These are phyloP conservation scores for Cyclophora punctaria DNA, from an alignment of 2,888 invertebrate genomes.

Conservation along the genomic window DNA sequence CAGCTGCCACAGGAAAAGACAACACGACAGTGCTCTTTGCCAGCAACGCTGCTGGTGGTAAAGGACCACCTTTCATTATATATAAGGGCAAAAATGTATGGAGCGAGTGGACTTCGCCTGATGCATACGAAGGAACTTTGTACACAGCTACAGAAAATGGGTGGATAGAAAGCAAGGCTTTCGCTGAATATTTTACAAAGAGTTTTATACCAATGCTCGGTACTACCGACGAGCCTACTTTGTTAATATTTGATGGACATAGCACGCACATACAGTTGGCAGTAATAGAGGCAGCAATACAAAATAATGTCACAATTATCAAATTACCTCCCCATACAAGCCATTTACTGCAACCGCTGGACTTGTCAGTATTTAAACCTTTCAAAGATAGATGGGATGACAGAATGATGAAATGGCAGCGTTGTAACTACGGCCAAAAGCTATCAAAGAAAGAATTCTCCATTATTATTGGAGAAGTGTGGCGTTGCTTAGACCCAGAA, in stretches of 20 bases:
- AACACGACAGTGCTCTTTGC: neutral
- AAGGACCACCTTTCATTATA: neutral
- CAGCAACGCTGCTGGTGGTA: neutral
- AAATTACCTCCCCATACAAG: slow-evolving; percentile 32
- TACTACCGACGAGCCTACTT: neutral
- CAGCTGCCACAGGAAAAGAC: neutral
- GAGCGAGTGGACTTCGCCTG: neutral
- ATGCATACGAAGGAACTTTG: too few species aligned
- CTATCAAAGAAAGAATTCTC: too few species aligned
- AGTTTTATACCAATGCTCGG: too few species aligned
- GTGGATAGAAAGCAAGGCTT: too few species aligned
- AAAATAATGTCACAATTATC: slow-evolving; percentile 23
- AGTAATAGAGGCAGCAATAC: slow-evolving; percentile 26
- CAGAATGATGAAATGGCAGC: neutral
- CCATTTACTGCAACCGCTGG: slow-evolving; percentile 27
- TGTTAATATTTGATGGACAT: slow-evolving; percentile 8
- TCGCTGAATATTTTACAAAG: too few species aligned
- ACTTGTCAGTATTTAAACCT: slow-evolving; percentile 25
- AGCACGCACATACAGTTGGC: slow-evolving; percentile 19
- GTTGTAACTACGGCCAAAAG: too few species aligned
- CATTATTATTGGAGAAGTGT: too few species aligned
- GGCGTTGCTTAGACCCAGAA: too few species aligned
- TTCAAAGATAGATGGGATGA: slow-evolving; percentile 20
- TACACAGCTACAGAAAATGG: too few species aligned
- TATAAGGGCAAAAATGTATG: too few species aligned